Conservation (phyloP, 2,113 vertebrate genomes). For the Pseudorasbora parva region DNA sequence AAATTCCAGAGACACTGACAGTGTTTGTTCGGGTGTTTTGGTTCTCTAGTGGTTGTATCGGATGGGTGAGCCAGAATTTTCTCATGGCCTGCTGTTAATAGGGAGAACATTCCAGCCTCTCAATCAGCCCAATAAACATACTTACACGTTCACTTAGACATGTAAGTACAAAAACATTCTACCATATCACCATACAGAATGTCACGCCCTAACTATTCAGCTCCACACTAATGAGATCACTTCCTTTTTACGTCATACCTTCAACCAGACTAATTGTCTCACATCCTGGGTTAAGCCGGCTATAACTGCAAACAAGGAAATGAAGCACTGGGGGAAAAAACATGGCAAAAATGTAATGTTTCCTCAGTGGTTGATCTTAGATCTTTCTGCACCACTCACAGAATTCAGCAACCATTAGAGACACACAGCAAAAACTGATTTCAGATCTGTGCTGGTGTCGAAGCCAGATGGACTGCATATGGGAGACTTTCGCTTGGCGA, state of each 20-base stretch:
- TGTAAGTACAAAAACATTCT: background rate
- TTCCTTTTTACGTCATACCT: constrained; percentile 46
- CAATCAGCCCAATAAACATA: background rate
- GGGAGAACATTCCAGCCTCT: constrained; percentile 21
- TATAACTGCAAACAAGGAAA: constrained; percentile 40
- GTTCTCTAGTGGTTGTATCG: background rate
- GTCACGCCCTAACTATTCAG: background rate
- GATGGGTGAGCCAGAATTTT: constrained; percentile 41
- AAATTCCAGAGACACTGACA: background rate
- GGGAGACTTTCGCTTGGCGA: background rate
- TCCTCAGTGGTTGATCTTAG: background rate
- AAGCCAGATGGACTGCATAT: constrained; percentile 50
- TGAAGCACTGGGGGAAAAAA: constrained; percentile 23
- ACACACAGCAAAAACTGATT: background rate
- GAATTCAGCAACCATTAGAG: constrained; percentile 24
- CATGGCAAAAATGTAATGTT: background rate
- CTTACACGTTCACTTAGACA: constrained; percentile 18
- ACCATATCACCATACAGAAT: constrained; percentile 1
- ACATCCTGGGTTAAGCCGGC: constrained; percentile 46
- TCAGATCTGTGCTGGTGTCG: constrained; percentile 31
- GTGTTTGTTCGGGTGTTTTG: background rate
- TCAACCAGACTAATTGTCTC: constrained; percentile 39
- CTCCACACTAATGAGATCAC: constrained; percentile 30
- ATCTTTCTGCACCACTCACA: constrained; percentile 29
- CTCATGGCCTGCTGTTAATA: constrained; percentile 4